Percentiles rank a stretch among this genome's conserved stretches.
phyloP scores from a whole-genome alignment of 2,113 vertebrate genomes.

The Oreotrochilus melanogaster region DNA sequence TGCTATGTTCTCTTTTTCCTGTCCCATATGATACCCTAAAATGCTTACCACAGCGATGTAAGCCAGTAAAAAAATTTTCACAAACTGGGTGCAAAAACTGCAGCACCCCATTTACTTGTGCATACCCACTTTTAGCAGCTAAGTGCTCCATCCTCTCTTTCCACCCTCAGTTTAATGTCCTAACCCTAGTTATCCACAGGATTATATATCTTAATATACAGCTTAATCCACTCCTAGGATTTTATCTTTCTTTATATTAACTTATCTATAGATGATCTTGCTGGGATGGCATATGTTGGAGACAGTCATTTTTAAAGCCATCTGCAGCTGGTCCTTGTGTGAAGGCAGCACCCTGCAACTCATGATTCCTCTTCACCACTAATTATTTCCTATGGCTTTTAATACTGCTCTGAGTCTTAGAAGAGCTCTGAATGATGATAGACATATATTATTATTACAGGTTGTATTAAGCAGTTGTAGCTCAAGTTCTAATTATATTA shows the following conservation, averaged over 20 bases:
- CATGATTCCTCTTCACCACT: constrained; percentile 40
- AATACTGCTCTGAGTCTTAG: constrained; percentile 6
- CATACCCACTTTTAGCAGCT: neutral
- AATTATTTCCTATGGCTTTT: constrained; percentile 67
- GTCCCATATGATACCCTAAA: neutral
- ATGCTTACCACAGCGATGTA: neutral
- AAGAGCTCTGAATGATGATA: constrained; percentile 40
- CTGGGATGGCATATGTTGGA: constrained; percentile 38
- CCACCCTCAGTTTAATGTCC: neutral
- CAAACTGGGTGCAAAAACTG: neutral
- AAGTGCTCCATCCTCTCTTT: neutral
- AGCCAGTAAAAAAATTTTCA: neutral
- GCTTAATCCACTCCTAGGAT: constrained; percentile 6
- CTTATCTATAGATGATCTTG: constrained; percentile 39
- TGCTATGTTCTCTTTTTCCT: neutral
- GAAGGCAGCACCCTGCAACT: constrained; percentile 24
- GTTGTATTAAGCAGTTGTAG: constrained; percentile 23
- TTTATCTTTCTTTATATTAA: constrained; percentile 63
- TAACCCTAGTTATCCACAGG: constrained; percentile 4
- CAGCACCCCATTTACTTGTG: neutral
- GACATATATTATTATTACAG: constrained; percentile 44
- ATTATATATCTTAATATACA: constrained; percentile 50
- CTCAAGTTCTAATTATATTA: constrained; percentile 44
- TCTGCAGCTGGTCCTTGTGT: constrained; percentile 15
- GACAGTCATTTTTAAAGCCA: neutral